Percentiles rank a stretch among this genome's conserved stretches.
These are phyloP conservation scores for Meliscaeva auricollis DNA, from an alignment of 2,888 invertebrate genomes.

Conservation along the genomic window DNA sequence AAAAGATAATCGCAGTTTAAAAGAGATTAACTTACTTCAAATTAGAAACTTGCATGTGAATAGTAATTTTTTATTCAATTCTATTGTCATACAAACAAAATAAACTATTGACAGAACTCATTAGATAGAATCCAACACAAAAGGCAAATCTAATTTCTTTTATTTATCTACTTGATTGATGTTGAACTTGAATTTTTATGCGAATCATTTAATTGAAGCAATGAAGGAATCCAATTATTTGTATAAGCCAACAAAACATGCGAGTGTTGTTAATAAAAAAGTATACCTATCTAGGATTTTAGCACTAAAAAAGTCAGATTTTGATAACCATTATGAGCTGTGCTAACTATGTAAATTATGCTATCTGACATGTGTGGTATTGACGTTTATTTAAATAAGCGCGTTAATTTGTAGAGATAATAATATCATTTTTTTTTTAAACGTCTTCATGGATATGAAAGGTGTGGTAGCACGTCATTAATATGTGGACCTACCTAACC, in stretches of 20 bases:
- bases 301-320: background rate
- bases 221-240: background rate
- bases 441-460: no score
- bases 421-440: background rate
- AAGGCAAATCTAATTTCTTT: background rate
- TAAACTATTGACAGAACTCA: constrained; percentile 24
- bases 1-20: constrained; percentile 3
- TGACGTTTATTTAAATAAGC: background rate
- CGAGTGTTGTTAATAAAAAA: background rate
- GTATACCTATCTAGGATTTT: background rate
- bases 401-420: no score
- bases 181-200: constrained; percentile 3
- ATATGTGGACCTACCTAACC: no score
- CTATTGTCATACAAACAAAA: constrained; percentile 12
- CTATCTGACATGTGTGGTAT: background rate
- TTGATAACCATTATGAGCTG: background rate
- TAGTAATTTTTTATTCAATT: constrained; percentile 36
- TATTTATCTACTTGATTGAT: background rate
- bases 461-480: no score
- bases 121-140: background rate
- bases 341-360: background rate
- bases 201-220: background rate
- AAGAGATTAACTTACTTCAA: constrained; percentile 2
- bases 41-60: constrained; percentile 42
- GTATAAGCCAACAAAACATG: background rate